These are phyloP conservation scores for Lepidocyrtinus sp. DNA, from an alignment of 2,888 invertebrate genomes.

Conservation along the genomic window DNA sequence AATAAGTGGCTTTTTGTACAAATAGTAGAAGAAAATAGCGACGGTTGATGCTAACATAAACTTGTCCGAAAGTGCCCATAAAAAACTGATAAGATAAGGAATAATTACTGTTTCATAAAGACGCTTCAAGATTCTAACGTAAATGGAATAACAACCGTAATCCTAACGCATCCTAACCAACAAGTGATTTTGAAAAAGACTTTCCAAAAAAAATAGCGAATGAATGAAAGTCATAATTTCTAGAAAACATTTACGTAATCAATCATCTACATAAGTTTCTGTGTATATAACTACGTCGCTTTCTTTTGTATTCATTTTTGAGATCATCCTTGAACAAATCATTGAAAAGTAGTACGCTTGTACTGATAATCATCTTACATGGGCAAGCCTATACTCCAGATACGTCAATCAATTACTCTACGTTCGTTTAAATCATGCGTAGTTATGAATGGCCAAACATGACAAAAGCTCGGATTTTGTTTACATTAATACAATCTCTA, in stretches of 20 bases:
- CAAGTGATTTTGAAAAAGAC: no score
- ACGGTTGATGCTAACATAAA: background rate
- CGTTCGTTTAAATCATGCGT: no score
- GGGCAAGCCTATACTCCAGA: constrained; percentile 13
- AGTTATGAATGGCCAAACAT: background rate
- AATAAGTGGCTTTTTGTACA: background rate
- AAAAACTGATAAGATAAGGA: constrained; percentile 1
- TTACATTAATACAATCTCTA: background rate
- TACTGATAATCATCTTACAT: no score
- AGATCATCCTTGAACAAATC: no score
- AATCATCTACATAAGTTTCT: no score
- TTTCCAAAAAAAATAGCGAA: no score
- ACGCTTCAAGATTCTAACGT: background rate
- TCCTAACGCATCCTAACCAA: no score
- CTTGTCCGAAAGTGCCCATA: background rate
- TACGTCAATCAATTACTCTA: constrained; percentile 12
- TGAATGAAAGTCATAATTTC: background rate
- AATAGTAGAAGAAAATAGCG: background rate
- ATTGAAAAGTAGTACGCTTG: no score
- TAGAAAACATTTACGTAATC: no score
- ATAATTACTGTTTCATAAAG: background rate
- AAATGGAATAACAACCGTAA: no score
- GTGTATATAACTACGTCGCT: no score
- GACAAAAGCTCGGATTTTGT: background rate
- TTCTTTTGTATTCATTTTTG: no score